Percentiles rank a stretch among this genome's conserved stretches.
Evolutionary conservation across 2,888 invertebrate genomes (phyloP).

Genomic region (Zygogramma bicolorata): DNA sequence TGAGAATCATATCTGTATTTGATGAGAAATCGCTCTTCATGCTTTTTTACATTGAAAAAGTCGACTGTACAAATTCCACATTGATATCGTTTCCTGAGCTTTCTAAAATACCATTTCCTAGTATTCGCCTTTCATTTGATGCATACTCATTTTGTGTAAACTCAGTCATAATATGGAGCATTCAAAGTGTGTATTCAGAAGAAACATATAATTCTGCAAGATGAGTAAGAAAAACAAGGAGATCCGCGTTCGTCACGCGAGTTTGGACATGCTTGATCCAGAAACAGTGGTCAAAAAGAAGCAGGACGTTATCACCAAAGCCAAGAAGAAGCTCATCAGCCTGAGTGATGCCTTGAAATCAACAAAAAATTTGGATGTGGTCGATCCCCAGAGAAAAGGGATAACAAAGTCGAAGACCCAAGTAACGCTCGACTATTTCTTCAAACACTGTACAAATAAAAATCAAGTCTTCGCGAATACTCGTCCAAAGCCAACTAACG

Average conservation of each 20-base stretch:
- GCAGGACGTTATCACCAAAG: constrained; percentile 65
- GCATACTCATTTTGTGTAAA: constrained; percentile 6
- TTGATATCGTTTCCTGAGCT: too few species aligned
- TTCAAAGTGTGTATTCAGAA: background rate
- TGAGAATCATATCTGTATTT: too few species aligned
- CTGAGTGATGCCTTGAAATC: constrained; percentile 67
- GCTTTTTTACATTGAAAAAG: too few species aligned
- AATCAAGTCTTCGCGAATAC: constrained; percentile 55
- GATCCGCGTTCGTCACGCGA: constrained; percentile 68
- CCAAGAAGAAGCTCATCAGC: constrained; percentile 60
- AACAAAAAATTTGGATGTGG: constrained; percentile 56
- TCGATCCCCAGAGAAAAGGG: constrained; percentile 57
- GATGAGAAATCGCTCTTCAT: too few species aligned
- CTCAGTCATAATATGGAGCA: background rate
- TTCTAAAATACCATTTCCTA: too few species aligned
- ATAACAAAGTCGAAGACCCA: constrained; percentile 63
- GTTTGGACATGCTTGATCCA: constrained; percentile 63
- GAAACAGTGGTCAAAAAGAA: constrained; percentile 65
- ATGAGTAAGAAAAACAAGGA: constrained; percentile 56
- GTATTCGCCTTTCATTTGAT: too few species aligned
- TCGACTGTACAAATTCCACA: too few species aligned
- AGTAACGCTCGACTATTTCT: constrained; percentile 67
- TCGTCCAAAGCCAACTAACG: constrained; percentile 27
- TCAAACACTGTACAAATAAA: constrained; percentile 66
- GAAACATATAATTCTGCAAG: background rate